A percentile compares a stretch with the other conserved stretches of the same genome.
Conservation (phyloP, 2,888 invertebrate species). For the Patella depressa region DNA sequence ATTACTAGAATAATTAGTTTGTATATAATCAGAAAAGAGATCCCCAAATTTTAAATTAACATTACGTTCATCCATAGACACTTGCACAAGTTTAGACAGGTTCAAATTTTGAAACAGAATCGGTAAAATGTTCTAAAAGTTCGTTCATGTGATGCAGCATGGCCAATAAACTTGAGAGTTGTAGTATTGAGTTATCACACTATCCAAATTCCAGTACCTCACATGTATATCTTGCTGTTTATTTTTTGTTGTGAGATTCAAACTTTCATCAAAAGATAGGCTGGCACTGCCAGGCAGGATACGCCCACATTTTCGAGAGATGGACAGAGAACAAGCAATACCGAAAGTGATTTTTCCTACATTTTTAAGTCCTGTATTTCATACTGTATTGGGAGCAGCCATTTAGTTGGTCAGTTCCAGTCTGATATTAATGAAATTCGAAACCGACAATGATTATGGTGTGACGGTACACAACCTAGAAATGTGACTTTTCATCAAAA, state of each 20-base stretch:
- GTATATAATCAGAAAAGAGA: background rate
- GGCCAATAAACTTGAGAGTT: background rate
- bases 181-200: background rate
- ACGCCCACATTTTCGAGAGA: too few species aligned
- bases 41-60: constrained; percentile 12
- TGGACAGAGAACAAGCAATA: too few species aligned
- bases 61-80: constrained; percentile 20
- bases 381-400: too few species aligned
- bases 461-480: too few species aligned
- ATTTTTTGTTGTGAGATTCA: background rate
- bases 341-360: too few species aligned
- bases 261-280: background rate
- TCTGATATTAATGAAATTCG: too few species aligned
- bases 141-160: background rate
- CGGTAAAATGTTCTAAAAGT: background rate
- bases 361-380: too few species aligned
- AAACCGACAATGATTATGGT: too few species aligned
- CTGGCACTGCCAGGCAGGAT: too few species aligned
- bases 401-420: too few species aligned
- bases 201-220: background rate
- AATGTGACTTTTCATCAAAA: too few species aligned
- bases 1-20: constrained; percentile 13
- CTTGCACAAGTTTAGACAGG: background rate
- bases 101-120: background rate
- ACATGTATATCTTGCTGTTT: background rate